Base-by-base conservation (phyloP, 2,797 vertebrate genomes). In the Euphonia xanthogaster region DNA sequence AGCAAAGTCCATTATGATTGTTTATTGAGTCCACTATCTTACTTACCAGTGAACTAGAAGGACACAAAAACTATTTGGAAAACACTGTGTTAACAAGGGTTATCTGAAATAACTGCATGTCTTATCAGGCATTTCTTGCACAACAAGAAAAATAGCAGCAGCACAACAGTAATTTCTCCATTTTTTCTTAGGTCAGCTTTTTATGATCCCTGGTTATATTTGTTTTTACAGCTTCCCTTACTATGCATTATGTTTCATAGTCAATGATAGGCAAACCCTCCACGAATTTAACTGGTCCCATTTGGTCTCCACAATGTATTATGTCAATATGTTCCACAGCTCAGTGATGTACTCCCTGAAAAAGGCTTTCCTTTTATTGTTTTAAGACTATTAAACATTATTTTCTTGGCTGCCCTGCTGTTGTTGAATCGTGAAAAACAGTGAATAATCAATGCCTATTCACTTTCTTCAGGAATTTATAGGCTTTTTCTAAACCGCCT, bases 361-460 rank as follows among this genome's bases (percentile, higher is more conserved):
- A 89, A 93, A 51, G 45, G 15, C 22, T 80, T 83, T 72, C 8
- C 31, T 88, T 95, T 94, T 68, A 77, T 68, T 80, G 54, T 77
- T 94, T 90, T 86, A 91, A 94, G 70, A 50, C 30, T 80, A 86
- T 72, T 86, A 72, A 33, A 88, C 35, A 28, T 67, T 83, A 86
- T 90, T 88, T 88, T 86, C 68, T 90, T 91, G 72, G 57, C 85
- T 88, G 33, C 28, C 22, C 65, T 91, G 47, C 35, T 94, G 75
- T 67, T 89, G 55, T 57, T 74, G 45, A 53, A 90, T 91, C 2
- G 0, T 83, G 50, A 75, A 84, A 93, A 94, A 71, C 45, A 91
- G n/a, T 72, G 82, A 93, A 88, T 72, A 95, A 96, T 95, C 96
- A 93, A 96, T 96, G 75, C 42, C 66, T 83, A 54, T 90, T 90